Evolutionary conservation across 1,140 invertebrate species (phyloP).

Genomic region (Ostrea edulis): DNA sequence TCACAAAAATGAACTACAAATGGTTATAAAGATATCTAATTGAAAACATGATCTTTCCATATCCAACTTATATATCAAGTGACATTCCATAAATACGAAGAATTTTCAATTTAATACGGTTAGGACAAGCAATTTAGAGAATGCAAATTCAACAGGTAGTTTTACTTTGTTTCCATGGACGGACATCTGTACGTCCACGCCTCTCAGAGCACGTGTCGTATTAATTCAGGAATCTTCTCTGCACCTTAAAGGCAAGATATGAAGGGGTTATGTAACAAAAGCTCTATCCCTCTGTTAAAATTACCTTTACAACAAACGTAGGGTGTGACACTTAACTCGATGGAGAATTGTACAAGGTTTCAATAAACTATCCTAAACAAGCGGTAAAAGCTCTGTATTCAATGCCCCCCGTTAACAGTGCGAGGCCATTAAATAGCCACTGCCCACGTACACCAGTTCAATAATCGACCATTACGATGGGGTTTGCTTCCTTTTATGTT

Average conservation of each 20-base stretch:
- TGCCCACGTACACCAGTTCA: neutral
- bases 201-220: neutral
- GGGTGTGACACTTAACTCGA: neutral
- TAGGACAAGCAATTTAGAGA: slow-evolving; percentile 2
- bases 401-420: neutral
- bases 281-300: neutral
- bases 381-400: neutral
- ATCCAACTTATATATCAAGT: neutral
- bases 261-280: neutral
- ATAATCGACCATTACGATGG: neutral
- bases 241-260: neutral
- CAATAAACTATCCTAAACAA: neutral
- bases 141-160: neutral
- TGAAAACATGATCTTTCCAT: no score
- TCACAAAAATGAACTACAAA: no score
- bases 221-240: neutral
- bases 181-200: neutral
- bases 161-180: neutral
- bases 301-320: neutral
- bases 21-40: no score
- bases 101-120: slow-evolving; percentile 22
- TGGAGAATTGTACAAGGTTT: neutral
- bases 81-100: neutral
- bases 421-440: neutral
- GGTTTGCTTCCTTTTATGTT: neutral